These are phyloP conservation scores for Berghia stephanieae DNA, from an alignment of 1,140 invertebrate species.

Conservation along the genomic window DNA sequence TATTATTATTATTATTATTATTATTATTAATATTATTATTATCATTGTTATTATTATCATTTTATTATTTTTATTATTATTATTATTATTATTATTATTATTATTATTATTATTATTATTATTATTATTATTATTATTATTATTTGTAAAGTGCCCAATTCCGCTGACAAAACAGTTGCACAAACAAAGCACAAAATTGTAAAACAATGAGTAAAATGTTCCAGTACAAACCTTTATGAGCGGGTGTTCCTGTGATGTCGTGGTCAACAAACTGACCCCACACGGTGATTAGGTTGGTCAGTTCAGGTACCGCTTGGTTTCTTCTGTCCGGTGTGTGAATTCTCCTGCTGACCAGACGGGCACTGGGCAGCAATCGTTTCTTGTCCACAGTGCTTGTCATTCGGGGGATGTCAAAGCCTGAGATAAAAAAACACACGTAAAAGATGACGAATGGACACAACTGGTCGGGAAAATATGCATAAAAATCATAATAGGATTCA, in stretches of 20 bases:
- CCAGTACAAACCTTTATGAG: slow-evolving; percentile 39
- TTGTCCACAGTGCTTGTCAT: slow-evolving; percentile 15
- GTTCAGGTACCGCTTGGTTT: background rate
- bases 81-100: background rate
- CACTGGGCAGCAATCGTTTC: slow-evolving; percentile 34
- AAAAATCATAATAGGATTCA: too few species aligned
- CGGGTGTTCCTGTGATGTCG: slow-evolving; percentile 73
- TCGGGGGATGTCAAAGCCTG: slow-evolving; percentile 35
- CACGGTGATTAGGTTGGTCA: slow-evolving; percentile 87
- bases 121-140: background rate
- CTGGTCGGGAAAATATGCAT: too few species aligned
- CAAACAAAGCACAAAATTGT: too few species aligned
- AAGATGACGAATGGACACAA: too few species aligned
- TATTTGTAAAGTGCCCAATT: too few species aligned
- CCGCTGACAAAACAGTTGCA: too few species aligned
- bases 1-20: background rate
- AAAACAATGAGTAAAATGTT: too few species aligned
- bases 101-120: background rate
- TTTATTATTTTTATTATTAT: background rate
- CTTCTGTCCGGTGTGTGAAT: slow-evolving; percentile 33
- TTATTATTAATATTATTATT: background rate
- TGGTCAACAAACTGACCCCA: slow-evolving; percentile 98
- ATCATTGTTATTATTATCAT: background rate
- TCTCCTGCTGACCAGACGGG: slow-evolving; percentile 36
- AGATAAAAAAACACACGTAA: too few species aligned